Evolutionary conservation across 2,797 vertebrate species (phyloP), one percentile per base, ranked within the genome.

Genomic region (Parauchenoglanis ngamensis): DNA sequence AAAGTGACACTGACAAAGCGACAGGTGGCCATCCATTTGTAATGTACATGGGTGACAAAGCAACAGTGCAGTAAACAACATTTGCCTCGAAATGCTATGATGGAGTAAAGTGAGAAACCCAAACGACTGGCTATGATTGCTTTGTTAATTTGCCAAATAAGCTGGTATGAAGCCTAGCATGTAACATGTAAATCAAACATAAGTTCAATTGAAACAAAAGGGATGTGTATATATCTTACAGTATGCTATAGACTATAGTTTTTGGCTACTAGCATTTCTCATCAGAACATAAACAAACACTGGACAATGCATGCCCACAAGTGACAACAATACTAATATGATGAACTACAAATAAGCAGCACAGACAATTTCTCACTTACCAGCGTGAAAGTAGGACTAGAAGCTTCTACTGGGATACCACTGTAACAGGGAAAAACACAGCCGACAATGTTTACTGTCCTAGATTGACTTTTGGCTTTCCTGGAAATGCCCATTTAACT

Each of bases 401-500:
- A 10, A n/a, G 25, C 40, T 25, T 65, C 40, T 28, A 81, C 6
- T n/a, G 31, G 12, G 12, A 7, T 25, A 21, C 44, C 46, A 12
- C 59, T 49, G 21, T 75, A 81, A 72, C 0, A 76, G 44, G 80
- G 13, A n/a, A 67, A 68, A 52, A 59, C 56, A 70, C 28, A 49
- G 23, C 84, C 25, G 67, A 80, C 56, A 72, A 84, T 73, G 57
- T 86, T 85, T 40, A 23, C 25, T 68, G 59, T 77, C 65, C 44
- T 46, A 11, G 46, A 77, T 75, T 49, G 63, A 57, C 40, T 86
- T 28, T 86, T 65, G 7, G 67, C 49, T 70, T 68, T 21, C 40
- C 23, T 83, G 54, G 70, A 80, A 87, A 90, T 68, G 86, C 85
- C 85, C 82, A 87, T 90, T 84, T 89, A 83, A 72, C 79, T 86